Conservation (phyloP, 2,113 vertebrate species). For the Planiliza haematocheilus region DNA sequence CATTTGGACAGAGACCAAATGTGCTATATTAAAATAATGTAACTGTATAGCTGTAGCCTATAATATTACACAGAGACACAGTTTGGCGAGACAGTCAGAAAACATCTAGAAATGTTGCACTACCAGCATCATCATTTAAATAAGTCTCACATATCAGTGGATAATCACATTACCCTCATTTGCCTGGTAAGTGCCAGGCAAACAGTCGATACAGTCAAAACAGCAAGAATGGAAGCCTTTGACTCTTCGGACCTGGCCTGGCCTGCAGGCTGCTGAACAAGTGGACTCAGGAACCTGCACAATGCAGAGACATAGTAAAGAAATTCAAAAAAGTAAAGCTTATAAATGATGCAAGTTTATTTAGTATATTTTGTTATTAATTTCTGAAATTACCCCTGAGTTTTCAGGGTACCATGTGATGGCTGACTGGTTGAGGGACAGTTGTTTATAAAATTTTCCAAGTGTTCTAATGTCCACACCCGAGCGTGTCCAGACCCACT, state of each 20-base stretch:
- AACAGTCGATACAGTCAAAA: constrained; percentile 90
- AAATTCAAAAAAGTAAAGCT: too few relatives aligned
- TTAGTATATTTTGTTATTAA: not conserved
- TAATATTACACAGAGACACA: too few relatives aligned
- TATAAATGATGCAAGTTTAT: not conserved
- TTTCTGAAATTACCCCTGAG: constrained; percentile 55
- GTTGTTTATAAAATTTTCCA: constrained; percentile 77
- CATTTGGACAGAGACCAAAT: too few relatives aligned
- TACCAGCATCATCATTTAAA: too few relatives aligned
- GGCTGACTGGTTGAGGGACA: constrained; percentile 70
- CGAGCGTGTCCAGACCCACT: constrained; percentile 82
- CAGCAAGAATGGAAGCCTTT: constrained; percentile 88
- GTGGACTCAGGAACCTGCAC: constrained; percentile 86
- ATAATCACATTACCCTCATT: constrained; percentile 66
- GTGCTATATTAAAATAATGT: too few relatives aligned
- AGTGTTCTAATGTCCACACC: constrained; percentile 55
- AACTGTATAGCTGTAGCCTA: too few relatives aligned
- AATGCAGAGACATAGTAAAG: not conserved
- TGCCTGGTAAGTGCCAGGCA: constrained; percentile 85
- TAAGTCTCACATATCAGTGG: constrained; percentile 27
- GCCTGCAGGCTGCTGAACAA: constrained; percentile 85
- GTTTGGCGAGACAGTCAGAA: too few relatives aligned
- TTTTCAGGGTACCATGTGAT: constrained; percentile 85
- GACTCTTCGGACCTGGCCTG: constrained; percentile 83
- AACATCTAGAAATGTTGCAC: too few relatives aligned